Evolutionary conservation across 2,113 vertebrate species (phyloP), one percentile per base, ranked within the genome.

Genomic region (Gymnarchus niloticus): DNA sequence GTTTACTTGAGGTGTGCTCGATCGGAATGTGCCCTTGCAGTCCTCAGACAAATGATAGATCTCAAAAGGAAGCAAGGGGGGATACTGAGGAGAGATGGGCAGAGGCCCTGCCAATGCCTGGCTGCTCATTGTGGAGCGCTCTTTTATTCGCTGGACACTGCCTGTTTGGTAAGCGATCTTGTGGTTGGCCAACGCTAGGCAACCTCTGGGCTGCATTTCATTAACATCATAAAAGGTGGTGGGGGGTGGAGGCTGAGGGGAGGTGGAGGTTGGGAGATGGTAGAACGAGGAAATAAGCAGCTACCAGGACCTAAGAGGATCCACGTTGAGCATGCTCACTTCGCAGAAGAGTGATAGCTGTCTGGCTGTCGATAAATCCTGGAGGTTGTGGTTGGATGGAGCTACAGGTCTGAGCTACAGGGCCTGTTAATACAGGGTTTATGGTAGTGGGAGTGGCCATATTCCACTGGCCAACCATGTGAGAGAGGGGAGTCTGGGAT

Each of bases 201-300:
- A 85, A 83, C 86, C 82, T 85, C 85, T 51, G 77, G 59, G 84
- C 81, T 69, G 86, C 81, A 56, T 83, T 88, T 85, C 19, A 88
- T 91, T 91, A 89, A 83, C 89, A 88, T 89, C 41, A 89, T 85
- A 89, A 90, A 91, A 85, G 86, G 61, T 49, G 65, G 25, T 1
- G 77, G 25, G 44, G 25, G 54, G n/a, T 81, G 9, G 73, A n/a
- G 28, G 65, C 23, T 41, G 69, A 82, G n/a, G 46, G 87, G n/a
- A 44, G 6, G 10, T 37, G 7, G 28, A 57, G 2, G 21, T n/a
- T 14, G 76, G 14, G 49, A 37, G 41, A 52, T 19, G 49, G 49
- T 17, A 73, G n/a, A 25, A n/a, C 9, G 9, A n/a, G 46, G 54
- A 41, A 41, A 81, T 25, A 28, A 69, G 73, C 76, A 81, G 65